phyloP scores from a whole-genome alignment of 2,113 vertebrate species.

The Cavia porcellus region DNA sequence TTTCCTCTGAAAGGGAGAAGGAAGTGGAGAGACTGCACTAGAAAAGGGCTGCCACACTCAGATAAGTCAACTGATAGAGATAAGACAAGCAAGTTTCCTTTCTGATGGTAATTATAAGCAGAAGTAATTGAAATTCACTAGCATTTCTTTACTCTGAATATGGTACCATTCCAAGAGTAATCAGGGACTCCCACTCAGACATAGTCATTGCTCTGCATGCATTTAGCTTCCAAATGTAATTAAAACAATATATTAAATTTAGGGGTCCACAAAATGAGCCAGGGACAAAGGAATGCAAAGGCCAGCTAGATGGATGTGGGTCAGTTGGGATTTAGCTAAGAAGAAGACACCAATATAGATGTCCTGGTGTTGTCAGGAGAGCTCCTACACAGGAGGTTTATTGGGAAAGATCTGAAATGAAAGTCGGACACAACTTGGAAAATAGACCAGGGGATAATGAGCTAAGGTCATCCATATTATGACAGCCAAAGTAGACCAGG shows the following conservation, averaged over 20 bases:
- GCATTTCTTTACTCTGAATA: slow-evolving; percentile 27
- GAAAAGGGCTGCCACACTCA: neutral
- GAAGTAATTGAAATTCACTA: neutral
- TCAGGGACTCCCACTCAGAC: neutral
- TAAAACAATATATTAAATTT: slow-evolving; percentile 74
- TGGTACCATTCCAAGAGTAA: neutral
- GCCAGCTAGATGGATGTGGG: neutral
- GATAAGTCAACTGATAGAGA: neutral
- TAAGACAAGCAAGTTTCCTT: neutral
- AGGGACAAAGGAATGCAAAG: slow-evolving; percentile 26
- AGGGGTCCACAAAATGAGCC: neutral
- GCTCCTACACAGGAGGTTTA: neutral
- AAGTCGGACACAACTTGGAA: neutral
- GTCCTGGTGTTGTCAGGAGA: neutral
- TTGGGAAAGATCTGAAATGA: neutral
- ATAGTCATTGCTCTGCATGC: neutral
- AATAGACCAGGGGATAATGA: neutral
- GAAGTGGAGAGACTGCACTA: neutral
- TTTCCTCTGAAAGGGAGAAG: neutral
- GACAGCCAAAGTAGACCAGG: neutral
- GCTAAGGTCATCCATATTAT: neutral
- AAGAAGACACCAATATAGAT: neutral
- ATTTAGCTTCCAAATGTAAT: slow-evolving; percentile 67
- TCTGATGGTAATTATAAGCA: neutral
- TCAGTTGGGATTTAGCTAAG: neutral